Base-by-base conservation (phyloP, 2,888 invertebrate species). In the Drosophila putrida region DNA sequence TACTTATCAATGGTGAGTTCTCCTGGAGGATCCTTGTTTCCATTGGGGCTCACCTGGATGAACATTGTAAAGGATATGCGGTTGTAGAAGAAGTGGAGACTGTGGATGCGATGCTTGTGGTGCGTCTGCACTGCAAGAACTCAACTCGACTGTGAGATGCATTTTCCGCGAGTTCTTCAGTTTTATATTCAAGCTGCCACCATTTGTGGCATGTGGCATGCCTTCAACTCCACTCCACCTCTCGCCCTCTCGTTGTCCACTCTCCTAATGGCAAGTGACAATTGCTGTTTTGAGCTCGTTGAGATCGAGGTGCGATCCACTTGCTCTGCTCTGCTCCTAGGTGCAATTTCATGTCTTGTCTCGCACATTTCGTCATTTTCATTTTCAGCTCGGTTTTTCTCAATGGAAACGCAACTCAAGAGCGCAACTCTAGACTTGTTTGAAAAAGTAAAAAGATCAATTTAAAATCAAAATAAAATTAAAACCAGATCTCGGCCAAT, bases 101-200 rank as follows among this genome's bases (percentile, higher is more conserved):
- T 60, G 53, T 60, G 53, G 57, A 50, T 64, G 65, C 60, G n/a
- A n/a, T n/a, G n/a, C n/a, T n/a, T n/a, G 20, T 20, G 20, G 75
- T 87, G 87, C n/a, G 87, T 90, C 91, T 88, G 90, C 87, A 86
- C 92, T 90, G 84, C 89, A 87, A 90, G 90, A 91, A 89, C 90
- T 90, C 91, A 89, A 83, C 85, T 92, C 82, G 86, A 89, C 70
- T 92, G 91, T 92, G 92, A 92, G 91, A 90, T 91, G 88, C 80
- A 87, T 88, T 89, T 83, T 76, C 78, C 75, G 78, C 88, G 78
- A 77, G 83, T 82, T 86, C 82, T 90, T 88, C 82, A 91, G 91
- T 92, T 92, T 91, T 92, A 92, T 92, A 92, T 89, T 65, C 79
- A 63, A 33, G 20, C 9, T 46, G 71, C 36, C 44, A 47, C 71